Evolutionary conservation across 2,113 vertebrate genomes (phyloP), one percentile per base, ranked within the genome.

Genomic region (Oenanthe melanoleuca): DNA sequence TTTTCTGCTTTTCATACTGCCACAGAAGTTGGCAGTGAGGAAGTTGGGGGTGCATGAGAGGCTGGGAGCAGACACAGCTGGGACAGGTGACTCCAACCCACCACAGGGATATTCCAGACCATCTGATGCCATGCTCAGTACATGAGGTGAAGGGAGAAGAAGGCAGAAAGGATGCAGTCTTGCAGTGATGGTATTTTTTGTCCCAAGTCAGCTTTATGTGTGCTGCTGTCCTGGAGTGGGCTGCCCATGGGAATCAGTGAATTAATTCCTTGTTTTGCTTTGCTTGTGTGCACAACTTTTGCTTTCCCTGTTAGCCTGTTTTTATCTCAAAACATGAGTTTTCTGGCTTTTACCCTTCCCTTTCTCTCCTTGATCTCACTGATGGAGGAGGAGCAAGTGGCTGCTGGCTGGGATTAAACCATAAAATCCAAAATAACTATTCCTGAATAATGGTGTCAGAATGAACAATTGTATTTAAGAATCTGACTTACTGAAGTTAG

Each of bases 121-220:
- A 3, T 17, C 0, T 24, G 60, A 3, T 18, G n/a, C 6, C 11
- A 1, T 53, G n/a, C 0, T 53, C 33, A 5, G 8, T 11, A 25
- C 21, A 15, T 15, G 8, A 47, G 10, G 4, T 13, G 2, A 7
- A 6, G 18, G 5, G 12, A 17, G 16, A 47, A 79, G 29, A 40
- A 71, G 24, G 21, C 8, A 60, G 25, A 55, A 69, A 18, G 12
- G 5, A 8, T 29, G 6, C 2, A 55, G n/a, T 44, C 49, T 74
- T 47, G 24, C 17, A 40, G 11, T 31, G 38, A 34, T 26, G 28
- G 11, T 4, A 2, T 40, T 29, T 67, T 11, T 67, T 16, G 67
- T 55, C 20, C 24, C 15, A 34, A 61, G 38, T 31, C 29, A 55
- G 6, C 14, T 9, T 38, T 18, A 25, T 21, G 13, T 17, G 20